Percentiles rank a stretch among this genome's conserved stretches.
Conservation (phyloP, 2,113 vertebrate genomes). For the Gallinago jamesoni region DNA sequence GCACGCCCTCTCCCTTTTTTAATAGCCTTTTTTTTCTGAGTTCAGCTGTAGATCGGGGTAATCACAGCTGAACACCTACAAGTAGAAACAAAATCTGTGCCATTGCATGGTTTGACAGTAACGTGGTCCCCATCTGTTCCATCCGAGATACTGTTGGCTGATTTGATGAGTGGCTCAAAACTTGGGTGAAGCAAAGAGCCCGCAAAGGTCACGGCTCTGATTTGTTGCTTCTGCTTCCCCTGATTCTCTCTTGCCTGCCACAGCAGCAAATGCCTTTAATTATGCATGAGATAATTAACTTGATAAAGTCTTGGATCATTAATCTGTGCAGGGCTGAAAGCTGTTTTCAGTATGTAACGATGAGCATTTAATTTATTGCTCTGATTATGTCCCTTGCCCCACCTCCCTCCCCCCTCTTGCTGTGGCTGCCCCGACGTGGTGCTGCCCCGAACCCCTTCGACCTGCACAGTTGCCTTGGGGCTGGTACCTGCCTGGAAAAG, state of each 20-base stretch:
- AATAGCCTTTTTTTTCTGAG: background rate
- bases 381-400: background rate
- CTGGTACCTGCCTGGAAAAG: background rate
- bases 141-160: background rate
- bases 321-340: constrained; percentile 32
- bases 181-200: background rate
- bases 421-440: background rate
- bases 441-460: background rate
- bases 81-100: background rate
- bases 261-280: constrained; percentile 39
- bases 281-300: constrained; percentile 59
- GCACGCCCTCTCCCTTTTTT: background rate
- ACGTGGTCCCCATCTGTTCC: background rate
- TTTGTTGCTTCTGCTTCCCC: constrained; percentile 22
- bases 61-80: background rate
- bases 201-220: background rate
- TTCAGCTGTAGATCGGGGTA: background rate
- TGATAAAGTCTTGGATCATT: constrained; percentile 29
- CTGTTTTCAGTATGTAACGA: background rate
- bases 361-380: background rate
- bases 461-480: accelerated
- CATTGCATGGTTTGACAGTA: background rate
- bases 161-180: background rate
- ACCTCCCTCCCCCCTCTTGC: background rate
- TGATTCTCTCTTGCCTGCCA: constrained; percentile 25